Evolutionary conservation across 2,113 vertebrate genomes (phyloP), one percentile per base, ranked within the genome.

Genomic region (Lampris megalopsis): DNA sequence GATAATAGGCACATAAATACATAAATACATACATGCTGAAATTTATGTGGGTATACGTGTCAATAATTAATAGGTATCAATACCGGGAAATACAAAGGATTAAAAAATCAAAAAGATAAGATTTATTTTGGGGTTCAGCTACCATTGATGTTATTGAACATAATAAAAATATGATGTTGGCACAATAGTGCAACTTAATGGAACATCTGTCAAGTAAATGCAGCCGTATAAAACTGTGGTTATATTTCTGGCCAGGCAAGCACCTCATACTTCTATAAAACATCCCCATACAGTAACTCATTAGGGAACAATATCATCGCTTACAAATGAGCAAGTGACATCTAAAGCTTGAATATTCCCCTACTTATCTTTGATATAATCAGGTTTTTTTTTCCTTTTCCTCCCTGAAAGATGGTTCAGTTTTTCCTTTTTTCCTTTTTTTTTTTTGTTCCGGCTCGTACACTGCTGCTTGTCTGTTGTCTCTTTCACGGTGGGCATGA

Each of bases 1-100:
- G 72, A 88, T 86, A 88, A 89, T 81, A 89, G 86, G 84, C 84
- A 89, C 88, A 69, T 69, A 79, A 49, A 81, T 36, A 75, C 68
- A 63, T 75, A 87, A 41, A 63, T 63, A 88, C 79, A 79, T 45
- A 43, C 77, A 84, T 58, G 62, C 49, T 68, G 73, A 67, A 68
- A 71, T 68, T 61, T 67, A 56, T 80, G 80, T 76, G 83, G 72
- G 81, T 43, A 45, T 62, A 70, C 70, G 77, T 82, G 82, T 85
- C 87, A 77, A 90, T 80, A 82, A 69, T 40, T 68, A 80, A 73
- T 81, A 89, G 71, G 78, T 75, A 68, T 88, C 70, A 86, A 83
- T 83, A 75, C 80, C 87, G 60, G 76, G 66, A 86, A 75, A 75
- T 84, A 83, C 64, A 85, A 52, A 65, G 63, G 65, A 72, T 67